phyloP scores from a whole-genome alignment of 1,140 invertebrate species.

The Plectus sambesii region DNA sequence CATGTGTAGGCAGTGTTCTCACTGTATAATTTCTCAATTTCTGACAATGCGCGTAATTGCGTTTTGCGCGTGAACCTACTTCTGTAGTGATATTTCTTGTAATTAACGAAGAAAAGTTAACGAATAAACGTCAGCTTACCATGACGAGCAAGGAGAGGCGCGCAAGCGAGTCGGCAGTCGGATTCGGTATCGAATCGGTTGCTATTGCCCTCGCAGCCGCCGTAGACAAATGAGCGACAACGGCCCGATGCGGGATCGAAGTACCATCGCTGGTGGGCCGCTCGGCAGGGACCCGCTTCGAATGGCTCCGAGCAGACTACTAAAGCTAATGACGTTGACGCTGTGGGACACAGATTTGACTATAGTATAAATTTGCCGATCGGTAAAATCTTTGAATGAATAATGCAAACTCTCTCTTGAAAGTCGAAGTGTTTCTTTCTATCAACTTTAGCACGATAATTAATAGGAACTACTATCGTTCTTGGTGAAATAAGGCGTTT shows the following conservation, averaged over 20 bases:
- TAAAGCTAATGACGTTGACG: constrained; percentile 15
- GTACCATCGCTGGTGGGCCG: constrained; percentile 61
- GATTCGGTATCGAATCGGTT: constrained; percentile 68
- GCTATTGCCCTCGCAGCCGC: constrained; percentile 69
- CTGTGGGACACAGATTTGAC: neutral
- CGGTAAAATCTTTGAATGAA: constrained; percentile 4
- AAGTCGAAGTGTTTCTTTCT: neutral
- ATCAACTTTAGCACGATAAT: constrained; percentile 1
- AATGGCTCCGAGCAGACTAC: constrained; percentile 59
- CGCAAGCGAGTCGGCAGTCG: constrained; percentile 65
- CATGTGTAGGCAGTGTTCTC: too few relatives aligned
- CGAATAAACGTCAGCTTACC: too few relatives aligned
- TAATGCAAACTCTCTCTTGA: constrained; percentile 2
- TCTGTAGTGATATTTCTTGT: too few relatives aligned
- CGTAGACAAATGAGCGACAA: constrained; percentile 75
- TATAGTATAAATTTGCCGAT: neutral
- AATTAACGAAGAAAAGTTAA: too few relatives aligned
- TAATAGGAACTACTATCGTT: constrained; percentile 16
- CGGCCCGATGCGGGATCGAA: constrained; percentile 68
- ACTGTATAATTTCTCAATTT: too few relatives aligned
- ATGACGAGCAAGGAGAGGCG: too few relatives aligned
- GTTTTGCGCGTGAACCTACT: too few relatives aligned
- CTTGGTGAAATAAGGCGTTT: too few relatives aligned
- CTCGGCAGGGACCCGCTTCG: constrained; percentile 66
- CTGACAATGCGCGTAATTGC: too few relatives aligned